Percentiles rank a stretch among this genome's conserved stretches.
phyloP scores from a whole-genome alignment of 2,113 vertebrate genomes.

The Hyla sarda region DNA sequence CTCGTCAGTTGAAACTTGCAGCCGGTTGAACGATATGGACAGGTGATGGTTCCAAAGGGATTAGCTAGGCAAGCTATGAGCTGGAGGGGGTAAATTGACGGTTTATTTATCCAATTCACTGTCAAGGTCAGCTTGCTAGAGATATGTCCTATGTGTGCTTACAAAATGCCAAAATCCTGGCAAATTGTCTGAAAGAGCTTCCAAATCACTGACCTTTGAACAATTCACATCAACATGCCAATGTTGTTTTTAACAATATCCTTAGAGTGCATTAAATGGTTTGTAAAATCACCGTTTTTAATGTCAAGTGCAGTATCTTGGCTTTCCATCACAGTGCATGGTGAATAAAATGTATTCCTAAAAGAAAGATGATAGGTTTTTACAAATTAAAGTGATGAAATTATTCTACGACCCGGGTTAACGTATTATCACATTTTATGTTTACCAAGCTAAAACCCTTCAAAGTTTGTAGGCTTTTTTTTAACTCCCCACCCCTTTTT shows the following conservation, averaged over 20 bases:
- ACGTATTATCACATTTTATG: background rate
- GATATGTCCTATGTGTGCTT: slow-evolving; percentile 96
- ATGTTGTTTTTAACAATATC: slow-evolving; percentile 85
- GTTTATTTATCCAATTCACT: slow-evolving; percentile 99
- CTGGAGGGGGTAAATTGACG: slow-evolving; percentile 98
- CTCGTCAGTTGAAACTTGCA: slow-evolving; percentile 83
- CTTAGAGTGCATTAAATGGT: slow-evolving; percentile 86
- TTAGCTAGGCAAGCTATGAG: slow-evolving; percentile 76
- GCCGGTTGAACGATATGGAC: slow-evolving; percentile 94
- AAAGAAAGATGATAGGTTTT: slow-evolving; percentile 12
- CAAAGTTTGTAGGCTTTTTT: background rate
- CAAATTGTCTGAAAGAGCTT: slow-evolving; percentile 90
- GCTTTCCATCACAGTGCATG: slow-evolving; percentile 65
- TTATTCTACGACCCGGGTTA: background rate
- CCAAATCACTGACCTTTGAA: slow-evolving; percentile 99
- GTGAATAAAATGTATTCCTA: slow-evolving; percentile 11
- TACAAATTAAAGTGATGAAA: slow-evolving; percentile 31
- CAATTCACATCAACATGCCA: slow-evolving; percentile 89
- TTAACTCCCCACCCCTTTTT: background rate
- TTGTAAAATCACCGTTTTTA: slow-evolving; percentile 74
- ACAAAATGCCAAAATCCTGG: slow-evolving; percentile 99
- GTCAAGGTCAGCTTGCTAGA: slow-evolving; percentile 98
- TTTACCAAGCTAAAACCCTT: background rate
- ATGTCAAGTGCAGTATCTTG: slow-evolving; percentile 70
- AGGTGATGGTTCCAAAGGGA: slow-evolving; percentile 99